Evolutionary conservation across 2,113 vertebrate species (phyloP).

Genomic region (Proterorhinus semilunaris): DNA sequence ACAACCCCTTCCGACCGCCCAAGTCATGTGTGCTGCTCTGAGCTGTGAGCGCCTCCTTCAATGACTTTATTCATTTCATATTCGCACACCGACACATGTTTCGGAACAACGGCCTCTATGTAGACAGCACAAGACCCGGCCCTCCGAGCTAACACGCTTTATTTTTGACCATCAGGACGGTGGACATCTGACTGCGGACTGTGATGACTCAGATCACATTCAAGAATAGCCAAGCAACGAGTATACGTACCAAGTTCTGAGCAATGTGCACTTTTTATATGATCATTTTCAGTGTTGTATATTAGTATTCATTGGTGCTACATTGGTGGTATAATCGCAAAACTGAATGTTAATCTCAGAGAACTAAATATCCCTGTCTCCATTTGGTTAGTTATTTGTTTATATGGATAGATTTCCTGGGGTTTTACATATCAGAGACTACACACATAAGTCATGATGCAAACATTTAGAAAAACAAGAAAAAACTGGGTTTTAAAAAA

Average conservation of each 20-base stretch:
- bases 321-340: too few relatives aligned
- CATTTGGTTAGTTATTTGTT: too few relatives aligned
- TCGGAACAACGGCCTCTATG: background rate
- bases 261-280: background rate
- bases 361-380: too few relatives aligned
- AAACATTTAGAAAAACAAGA: too few relatives aligned
- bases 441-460: too few relatives aligned
- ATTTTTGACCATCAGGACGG: background rate
- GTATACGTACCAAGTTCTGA: background rate
- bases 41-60: constrained; percentile 41
- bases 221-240: background rate
- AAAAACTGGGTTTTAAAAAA: too few relatives aligned
- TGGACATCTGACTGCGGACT: background rate
- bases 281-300: background rate
- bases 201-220: background rate
- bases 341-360: too few relatives aligned
- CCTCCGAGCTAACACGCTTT: background rate
- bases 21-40: constrained; percentile 78
- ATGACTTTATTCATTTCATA: background rate
- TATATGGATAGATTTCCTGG: too few relatives aligned
- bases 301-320: background rate
- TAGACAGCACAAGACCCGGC: background rate
- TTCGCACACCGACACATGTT: too few relatives aligned
- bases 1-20: constrained; percentile 80
- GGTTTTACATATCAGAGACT: too few relatives aligned